A percentile compares a stretch with the other conserved stretches of the same genome.
These are phyloP conservation scores for Parochlus steinenii DNA, from an alignment of 2,888 invertebrate species.

Conservation along the genomic window DNA sequence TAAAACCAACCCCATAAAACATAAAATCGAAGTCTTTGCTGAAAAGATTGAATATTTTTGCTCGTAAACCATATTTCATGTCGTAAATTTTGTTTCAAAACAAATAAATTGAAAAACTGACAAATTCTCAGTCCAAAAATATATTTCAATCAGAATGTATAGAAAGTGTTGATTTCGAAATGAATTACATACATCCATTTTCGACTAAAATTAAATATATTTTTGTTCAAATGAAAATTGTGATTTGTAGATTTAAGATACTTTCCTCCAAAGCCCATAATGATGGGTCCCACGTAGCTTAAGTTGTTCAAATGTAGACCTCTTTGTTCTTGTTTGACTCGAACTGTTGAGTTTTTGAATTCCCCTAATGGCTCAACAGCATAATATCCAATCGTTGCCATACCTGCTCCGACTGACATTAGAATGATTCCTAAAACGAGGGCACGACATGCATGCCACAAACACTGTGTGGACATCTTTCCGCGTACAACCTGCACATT, in stretches of 20 bases:
- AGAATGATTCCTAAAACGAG: slow-evolving; percentile 72
- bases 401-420: slow-evolving; percentile 76
- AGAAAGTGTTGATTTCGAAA: no score
- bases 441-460: slow-evolving; percentile 90
- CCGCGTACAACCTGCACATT: slow-evolving; percentile 72
- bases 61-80: no score
- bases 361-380: slow-evolving; percentile 69
- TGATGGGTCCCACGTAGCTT: slow-evolving; percentile 90
- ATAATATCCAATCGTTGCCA: slow-evolving; percentile 89
- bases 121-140: no score
- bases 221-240: slow-evolving; percentile 2
- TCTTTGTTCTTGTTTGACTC: slow-evolving; percentile 64
- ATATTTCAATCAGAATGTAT: background rate
- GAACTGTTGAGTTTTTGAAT: slow-evolving; percentile 55
- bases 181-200: no score
- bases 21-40: no score
- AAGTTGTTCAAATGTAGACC: slow-evolving; percentile 77
- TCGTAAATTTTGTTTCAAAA: no score
- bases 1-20: no score
- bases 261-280: slow-evolving; percentile 89
- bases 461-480: slow-evolving; percentile 74
- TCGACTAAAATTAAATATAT: background rate
- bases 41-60: no score
- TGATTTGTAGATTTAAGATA: background rate
- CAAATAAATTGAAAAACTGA: no score